These are phyloP conservation scores for Potorous gilbertii DNA, from an alignment of 2,797 vertebrate species.

Conservation along the genomic window DNA sequence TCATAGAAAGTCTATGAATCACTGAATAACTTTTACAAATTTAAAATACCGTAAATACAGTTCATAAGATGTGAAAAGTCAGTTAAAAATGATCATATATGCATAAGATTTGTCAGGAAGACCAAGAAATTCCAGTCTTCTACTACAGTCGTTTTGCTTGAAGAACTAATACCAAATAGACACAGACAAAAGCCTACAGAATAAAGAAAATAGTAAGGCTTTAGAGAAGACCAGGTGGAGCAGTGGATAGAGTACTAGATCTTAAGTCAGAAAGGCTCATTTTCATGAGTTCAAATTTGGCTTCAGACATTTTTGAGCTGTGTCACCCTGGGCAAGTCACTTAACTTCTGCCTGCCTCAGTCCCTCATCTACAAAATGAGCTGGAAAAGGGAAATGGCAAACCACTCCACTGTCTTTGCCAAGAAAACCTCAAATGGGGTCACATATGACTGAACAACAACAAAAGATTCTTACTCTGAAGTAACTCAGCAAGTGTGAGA, in stretches of 20 bases:
- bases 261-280: neutral
- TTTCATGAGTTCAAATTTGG: neutral
- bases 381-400: neutral
- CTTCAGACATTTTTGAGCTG: neutral
- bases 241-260: neutral
- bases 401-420: neutral
- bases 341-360: neutral
- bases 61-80: neutral
- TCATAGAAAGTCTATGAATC: accelerated
- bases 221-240: neutral
- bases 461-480: neutral
- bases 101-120: slow-evolving; percentile 24
- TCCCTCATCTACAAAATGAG: neutral
- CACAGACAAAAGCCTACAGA: neutral
- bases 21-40: neutral
- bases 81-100: neutral
- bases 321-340: neutral
- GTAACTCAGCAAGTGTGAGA: neutral
- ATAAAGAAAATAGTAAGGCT: neutral
- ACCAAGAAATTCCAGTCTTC: slow-evolving; percentile 3
- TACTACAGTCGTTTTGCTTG: neutral
- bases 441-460: neutral
- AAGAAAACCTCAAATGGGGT: neutral
- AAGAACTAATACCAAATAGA: neutral
- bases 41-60: neutral